Conservation (phyloP, 2,113 vertebrate genomes). For the Corydoras sp. region DNA sequence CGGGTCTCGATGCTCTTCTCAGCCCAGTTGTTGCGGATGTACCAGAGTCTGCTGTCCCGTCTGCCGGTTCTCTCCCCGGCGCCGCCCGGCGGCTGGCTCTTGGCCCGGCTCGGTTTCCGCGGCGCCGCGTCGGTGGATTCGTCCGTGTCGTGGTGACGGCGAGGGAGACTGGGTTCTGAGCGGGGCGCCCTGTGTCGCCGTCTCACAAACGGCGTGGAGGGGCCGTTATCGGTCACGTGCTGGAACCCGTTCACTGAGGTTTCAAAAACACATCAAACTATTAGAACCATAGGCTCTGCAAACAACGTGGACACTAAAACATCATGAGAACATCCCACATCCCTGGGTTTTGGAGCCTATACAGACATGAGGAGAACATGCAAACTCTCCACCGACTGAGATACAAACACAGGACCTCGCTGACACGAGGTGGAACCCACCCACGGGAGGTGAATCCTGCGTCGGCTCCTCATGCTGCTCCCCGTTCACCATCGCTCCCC, state of each 20-base stretch:
- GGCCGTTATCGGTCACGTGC: slow-evolving; percentile 11
- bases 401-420: no score
- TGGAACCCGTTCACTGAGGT: slow-evolving; percentile 43
- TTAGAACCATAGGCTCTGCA: no score
- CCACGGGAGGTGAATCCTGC: slow-evolving; percentile 34
- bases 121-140: slow-evolving; percentile 42
- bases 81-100: slow-evolving; percentile 60
- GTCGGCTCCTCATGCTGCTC: background rate
- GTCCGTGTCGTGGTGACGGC: slow-evolving; percentile 44
- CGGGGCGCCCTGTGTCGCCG: slow-evolving; percentile 39
- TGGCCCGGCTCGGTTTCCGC: slow-evolving; percentile 66
- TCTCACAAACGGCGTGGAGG: background rate
- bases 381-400: no score
- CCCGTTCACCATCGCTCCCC: slow-evolving; percentile 20
- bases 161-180: slow-evolving; percentile 34
- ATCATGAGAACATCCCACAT: no score
- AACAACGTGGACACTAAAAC: no score
- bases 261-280: background rate
- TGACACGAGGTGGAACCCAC: slow-evolving; percentile 36
- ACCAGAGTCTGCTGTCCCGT: slow-evolving; percentile 66
- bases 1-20: slow-evolving; percentile 70
- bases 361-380: no score
- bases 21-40: slow-evolving; percentile 75
- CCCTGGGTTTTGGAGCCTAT: no score
- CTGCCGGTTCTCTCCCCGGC: slow-evolving; percentile 57